Percentiles rank a stretch among this genome's conserved stretches.
Evolutionary conservation across 2,888 invertebrate genomes (phyloP).

Genomic region (Raillietiella orientalis): DNA sequence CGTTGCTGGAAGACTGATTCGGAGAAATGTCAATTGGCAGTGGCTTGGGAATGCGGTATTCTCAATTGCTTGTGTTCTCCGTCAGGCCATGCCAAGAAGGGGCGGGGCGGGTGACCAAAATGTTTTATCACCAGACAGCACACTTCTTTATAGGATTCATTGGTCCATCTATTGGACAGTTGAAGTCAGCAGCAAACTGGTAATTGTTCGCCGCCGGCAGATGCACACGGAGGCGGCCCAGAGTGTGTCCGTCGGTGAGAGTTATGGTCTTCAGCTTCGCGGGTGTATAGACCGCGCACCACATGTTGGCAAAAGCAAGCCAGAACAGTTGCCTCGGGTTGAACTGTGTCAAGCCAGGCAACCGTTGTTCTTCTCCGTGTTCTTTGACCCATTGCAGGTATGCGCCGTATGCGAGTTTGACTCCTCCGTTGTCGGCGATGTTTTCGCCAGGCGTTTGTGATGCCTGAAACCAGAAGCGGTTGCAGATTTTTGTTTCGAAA

Average conservation of each 20-base stretch:
- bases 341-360: slow-evolving; percentile 23
- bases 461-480: slow-evolving; percentile 10
- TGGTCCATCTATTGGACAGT: slow-evolving; percentile 21
- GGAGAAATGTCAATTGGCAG: too few species aligned
- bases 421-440: slow-evolving; percentile 16
- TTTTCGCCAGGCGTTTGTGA: slow-evolving; percentile 14
- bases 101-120: too few species aligned
- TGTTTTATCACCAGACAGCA: slow-evolving; percentile 27
- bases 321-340: slow-evolving; percentile 34
- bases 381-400: slow-evolving; percentile 7
- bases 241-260: slow-evolving; percentile 29
- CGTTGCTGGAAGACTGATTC: too few species aligned
- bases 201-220: slow-evolving; percentile 26
- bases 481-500: too few species aligned
- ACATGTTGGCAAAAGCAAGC: slow-evolving; percentile 51
- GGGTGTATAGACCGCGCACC: slow-evolving; percentile 42
- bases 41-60: too few species aligned
- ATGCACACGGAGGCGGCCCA: slow-evolving; percentile 21
- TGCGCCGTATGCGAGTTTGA: slow-evolving; percentile 14
- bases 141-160: slow-evolving; percentile 29
- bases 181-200: slow-evolving; percentile 25
- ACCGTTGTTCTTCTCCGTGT: slow-evolving; percentile 19
- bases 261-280: slow-evolving; percentile 41
- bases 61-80: too few species aligned
- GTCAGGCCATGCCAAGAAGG: too few species aligned